Conservation (phyloP, 2,797 vertebrate species). For the Lindbergichthys nudifrons region DNA sequence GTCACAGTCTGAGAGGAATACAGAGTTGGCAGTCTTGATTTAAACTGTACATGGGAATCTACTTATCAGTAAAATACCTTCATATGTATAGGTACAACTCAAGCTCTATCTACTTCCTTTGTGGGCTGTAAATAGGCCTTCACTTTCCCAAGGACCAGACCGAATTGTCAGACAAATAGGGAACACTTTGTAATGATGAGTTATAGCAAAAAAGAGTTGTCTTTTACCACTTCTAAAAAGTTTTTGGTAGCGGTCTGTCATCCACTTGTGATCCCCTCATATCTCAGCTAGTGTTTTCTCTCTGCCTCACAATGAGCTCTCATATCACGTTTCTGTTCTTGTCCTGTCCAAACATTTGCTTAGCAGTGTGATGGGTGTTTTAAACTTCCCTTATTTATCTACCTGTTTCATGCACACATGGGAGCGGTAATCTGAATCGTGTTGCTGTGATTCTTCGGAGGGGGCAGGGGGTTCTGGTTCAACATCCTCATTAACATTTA, state of each 20-base stretch:
- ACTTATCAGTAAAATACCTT: too few species aligned
- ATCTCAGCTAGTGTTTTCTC: slow-evolving; percentile 82
- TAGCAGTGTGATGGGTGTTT: background rate
- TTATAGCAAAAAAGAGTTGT: too few species aligned
- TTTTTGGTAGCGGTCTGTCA: slow-evolving; percentile 81
- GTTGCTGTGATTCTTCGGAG: slow-evolving; percentile 93
- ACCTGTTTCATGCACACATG: slow-evolving; percentile 83
- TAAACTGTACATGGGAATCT: too few species aligned
- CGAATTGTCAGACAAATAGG: too few species aligned
- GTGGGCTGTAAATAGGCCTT: too few species aligned
- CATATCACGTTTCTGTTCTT: slow-evolving; percentile 47
- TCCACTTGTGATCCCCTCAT: slow-evolving; percentile 88
- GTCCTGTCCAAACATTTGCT: slow-evolving; percentile 3
- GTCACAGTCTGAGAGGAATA: too few species aligned
- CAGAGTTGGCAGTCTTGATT: too few species aligned
- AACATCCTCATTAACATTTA: slow-evolving; percentile 92
- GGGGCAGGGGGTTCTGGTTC: slow-evolving; percentile 82
- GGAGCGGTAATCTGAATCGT: slow-evolving; percentile 90
- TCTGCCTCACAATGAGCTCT: slow-evolving; percentile 15
- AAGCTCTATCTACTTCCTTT: too few species aligned
- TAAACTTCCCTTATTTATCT: slow-evolving; percentile 8
- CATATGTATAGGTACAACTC: too few species aligned
- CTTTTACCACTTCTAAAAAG: background rate
- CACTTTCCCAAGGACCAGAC: too few species aligned
- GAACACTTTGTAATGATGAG: too few species aligned